A percentile compares a stretch with the other conserved stretches of the same genome.
These are phyloP conservation scores for Ianthella basta DNA, from an alignment of 37 sponge, comb jelly and placozoan genomes.

Conservation along the genomic window DNA sequence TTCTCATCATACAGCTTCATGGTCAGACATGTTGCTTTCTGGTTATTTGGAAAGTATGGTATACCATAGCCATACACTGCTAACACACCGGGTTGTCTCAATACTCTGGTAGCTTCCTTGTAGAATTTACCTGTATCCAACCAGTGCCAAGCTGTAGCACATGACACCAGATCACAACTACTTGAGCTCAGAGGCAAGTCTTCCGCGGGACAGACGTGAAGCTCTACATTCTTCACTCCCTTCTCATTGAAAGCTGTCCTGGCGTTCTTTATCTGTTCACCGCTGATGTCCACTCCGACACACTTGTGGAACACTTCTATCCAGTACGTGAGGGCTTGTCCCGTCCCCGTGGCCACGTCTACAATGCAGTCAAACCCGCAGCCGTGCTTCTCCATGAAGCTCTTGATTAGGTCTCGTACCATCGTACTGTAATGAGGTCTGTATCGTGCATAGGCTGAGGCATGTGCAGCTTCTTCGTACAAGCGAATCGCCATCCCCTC, in stretches of 20 bases:
- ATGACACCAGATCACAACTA: constrained; percentile 64
- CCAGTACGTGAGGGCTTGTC: constrained; percentile 67
- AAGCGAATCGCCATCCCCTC: constrained; percentile 23
- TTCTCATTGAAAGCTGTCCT: neutral
- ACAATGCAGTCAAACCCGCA: constrained; percentile 37
- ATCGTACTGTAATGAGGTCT: constrained; percentile 55
- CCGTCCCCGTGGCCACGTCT: constrained; percentile 85
- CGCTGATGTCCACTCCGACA: constrained; percentile 75
- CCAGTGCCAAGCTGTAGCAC: constrained; percentile 87
- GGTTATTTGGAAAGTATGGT: constrained; percentile 14
- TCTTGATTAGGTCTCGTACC: constrained; percentile 41
- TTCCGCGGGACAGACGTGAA: constrained; percentile 45
- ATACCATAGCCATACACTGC: constrained; percentile 81
- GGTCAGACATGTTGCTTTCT: no score
- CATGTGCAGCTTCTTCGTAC: constrained; percentile 40
- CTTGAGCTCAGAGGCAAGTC: constrained; percentile 32
- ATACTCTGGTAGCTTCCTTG: constrained; percentile 57
- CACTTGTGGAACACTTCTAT: constrained; percentile 23
- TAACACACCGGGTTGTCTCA: constrained; percentile 60
- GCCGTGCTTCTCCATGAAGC: constrained; percentile 46
- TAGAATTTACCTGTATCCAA: constrained; percentile 34
- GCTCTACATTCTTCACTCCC: constrained; percentile 35
- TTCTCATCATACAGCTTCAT: no score
- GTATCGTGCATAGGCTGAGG: constrained; percentile 46
- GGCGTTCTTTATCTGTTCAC: constrained; percentile 65